Evolutionary conservation across 2,113 vertebrate genomes (phyloP).

Genomic region (Sprattus sprattus): DNA sequence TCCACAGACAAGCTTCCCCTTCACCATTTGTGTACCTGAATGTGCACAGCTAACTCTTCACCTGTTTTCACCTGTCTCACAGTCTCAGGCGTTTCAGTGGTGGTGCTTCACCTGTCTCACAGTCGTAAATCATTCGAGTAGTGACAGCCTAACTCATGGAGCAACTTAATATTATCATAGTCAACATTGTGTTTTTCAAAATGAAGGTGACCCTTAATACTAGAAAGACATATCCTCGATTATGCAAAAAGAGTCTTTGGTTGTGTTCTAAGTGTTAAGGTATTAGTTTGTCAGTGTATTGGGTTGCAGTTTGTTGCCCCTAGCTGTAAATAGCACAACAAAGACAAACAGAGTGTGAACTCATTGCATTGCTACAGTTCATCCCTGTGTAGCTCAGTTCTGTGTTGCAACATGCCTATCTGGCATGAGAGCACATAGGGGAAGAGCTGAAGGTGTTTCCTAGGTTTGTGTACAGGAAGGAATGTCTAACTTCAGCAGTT

Average conservation of each 20-base stretch:
- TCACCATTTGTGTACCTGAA: not conserved
- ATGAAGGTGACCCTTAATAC: not conserved
- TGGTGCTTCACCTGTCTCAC: not conserved
- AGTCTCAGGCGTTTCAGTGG: too few relatives aligned
- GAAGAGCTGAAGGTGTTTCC: not conserved
- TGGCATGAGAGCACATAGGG: not conserved
- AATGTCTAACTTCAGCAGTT: conserved; percentile 13
- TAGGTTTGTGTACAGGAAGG: conserved; percentile 13
- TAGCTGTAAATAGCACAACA: not conserved
- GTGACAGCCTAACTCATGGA: not conserved
- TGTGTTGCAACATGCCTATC: not conserved
- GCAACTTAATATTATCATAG: not conserved
- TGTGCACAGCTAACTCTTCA: not conserved
- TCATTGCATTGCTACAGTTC: not conserved
- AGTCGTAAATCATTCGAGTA: not conserved
- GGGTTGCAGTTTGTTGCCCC: not conserved
- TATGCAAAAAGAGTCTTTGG: not conserved
- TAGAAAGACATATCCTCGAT: not conserved
- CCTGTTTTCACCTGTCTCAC: not conserved
- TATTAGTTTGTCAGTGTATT: not conserved
- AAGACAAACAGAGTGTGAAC: not conserved
- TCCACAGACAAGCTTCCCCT: not conserved
- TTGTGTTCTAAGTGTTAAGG: not conserved
- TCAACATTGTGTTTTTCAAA: not conserved
- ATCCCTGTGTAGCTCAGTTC: not conserved